Evolutionary conservation across 2,888 invertebrate species (phyloP).

Genomic region (Gandaritis pyraliata): DNA sequence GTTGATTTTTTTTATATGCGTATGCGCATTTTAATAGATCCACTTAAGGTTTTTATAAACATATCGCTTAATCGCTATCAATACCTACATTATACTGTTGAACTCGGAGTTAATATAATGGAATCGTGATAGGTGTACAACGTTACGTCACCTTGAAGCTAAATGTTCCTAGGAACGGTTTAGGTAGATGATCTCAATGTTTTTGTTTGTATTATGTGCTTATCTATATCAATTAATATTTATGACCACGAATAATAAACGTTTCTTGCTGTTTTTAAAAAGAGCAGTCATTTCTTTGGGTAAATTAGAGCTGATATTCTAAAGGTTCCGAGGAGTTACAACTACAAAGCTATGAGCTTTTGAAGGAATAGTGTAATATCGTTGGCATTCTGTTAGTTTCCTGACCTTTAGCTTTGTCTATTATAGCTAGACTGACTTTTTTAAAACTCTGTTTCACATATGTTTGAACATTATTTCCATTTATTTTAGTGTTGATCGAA

Average conservation of each 20-base stretch:
- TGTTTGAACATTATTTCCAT: too few species aligned
- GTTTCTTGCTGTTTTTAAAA: neutral
- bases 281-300: neutral
- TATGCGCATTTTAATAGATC: neutral
- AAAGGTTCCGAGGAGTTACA: too few species aligned
- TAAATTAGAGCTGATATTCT: neutral
- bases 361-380: neutral
- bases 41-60: neutral
- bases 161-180: slow-evolving; percentile 1
- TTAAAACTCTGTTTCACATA: too few species aligned
- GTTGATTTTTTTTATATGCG: neutral
- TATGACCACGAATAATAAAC: too few species aligned
- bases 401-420: neutral
- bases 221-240: slow-evolving; percentile 1
- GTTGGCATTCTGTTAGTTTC: neutral
- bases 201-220: neutral
- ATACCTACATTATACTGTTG: neutral
- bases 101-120: slow-evolving; percentile 1
- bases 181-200: slow-evolving; percentile 9
- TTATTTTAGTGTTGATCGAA: too few species aligned
- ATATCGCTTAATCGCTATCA: slow-evolving; percentile 2
- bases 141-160: slow-evolving; percentile 9
- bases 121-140: slow-evolving; percentile 17
- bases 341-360: neutral
- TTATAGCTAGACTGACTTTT: neutral